These are phyloP conservation scores for Tipula helvola DNA, from an alignment of 2,888 invertebrate species.

Conservation along the genomic window DNA sequence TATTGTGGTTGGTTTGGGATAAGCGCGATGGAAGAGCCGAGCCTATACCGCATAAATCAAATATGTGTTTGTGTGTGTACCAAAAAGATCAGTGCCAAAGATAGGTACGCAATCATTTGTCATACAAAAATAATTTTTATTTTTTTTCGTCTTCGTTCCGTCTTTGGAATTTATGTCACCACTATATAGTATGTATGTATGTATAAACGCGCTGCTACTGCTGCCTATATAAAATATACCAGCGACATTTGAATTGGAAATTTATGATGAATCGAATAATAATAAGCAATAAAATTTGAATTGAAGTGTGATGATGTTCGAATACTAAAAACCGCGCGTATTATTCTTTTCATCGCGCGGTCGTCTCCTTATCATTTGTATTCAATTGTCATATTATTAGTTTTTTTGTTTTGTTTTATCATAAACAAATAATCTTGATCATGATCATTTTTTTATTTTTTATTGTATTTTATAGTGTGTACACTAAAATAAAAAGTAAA, in stretches of 20 bases:
- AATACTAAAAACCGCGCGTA: constrained; percentile 4
- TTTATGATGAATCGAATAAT: constrained; percentile 4
- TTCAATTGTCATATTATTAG: not conserved
- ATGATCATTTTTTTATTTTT: not conserved
- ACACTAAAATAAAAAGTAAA: not conserved
- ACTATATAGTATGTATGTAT: not conserved
- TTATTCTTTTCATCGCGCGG: not conserved
- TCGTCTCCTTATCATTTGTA: not conserved
- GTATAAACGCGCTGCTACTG: not conserved
- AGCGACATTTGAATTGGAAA: not conserved
- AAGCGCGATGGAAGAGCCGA: not conserved
- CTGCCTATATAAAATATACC: not conserved
- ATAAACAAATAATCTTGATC: constrained; percentile 4
- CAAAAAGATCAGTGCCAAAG: not conserved
- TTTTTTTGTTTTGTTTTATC: not conserved
- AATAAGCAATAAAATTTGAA: constrained; percentile 4
- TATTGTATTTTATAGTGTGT: not conserved
- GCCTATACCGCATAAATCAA: not conserved
- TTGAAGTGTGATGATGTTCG: constrained; percentile 4
- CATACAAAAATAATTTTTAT: not conserved
- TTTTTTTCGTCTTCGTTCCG: not conserved
- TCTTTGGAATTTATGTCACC: not conserved
- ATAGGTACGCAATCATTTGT: constrained; percentile 4
- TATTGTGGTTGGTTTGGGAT: not conserved
- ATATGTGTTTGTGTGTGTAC: not conserved